phyloP scores from a whole-genome alignment of 2,888 invertebrate genomes.

The Tillus elongatus region DNA sequence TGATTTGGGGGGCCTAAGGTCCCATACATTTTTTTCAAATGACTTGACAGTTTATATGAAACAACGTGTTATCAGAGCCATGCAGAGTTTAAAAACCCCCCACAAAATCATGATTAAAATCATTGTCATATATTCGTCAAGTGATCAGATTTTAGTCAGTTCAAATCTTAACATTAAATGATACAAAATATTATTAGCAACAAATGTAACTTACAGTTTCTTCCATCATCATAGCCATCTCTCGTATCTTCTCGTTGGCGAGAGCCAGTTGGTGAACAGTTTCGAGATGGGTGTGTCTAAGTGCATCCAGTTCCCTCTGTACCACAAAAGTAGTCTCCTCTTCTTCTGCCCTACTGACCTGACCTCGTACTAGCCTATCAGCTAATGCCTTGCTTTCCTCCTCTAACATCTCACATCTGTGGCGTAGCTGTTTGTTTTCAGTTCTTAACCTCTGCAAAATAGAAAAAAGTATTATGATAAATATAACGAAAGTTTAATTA shows the following conservation, averaged over 20 bases:
- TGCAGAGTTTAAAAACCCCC: too few relatives aligned
- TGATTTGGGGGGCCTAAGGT: too few relatives aligned
- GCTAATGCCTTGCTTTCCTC: conserved; percentile 91
- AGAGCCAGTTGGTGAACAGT: conserved; percentile 82
- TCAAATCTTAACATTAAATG: too few relatives aligned
- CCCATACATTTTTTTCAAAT: too few relatives aligned
- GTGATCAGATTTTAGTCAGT: too few relatives aligned
- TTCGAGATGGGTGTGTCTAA: conserved; percentile 79
- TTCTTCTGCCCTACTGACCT: conserved; percentile 90
- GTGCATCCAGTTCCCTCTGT: conserved; percentile 79
- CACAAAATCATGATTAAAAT: too few relatives aligned
- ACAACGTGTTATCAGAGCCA: too few relatives aligned
- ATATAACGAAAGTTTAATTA: conserved; percentile 1
- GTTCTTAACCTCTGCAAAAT: conserved; percentile 67
- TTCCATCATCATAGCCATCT: conserved; percentile 68
- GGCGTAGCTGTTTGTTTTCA: conserved; percentile 91
- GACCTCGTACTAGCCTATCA: conserved; percentile 83
- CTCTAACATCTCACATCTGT: conserved; percentile 90
- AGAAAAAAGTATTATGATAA: conserved; percentile 10
- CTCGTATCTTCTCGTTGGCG: conserved; percentile 81
- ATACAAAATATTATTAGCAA: conserved; percentile 11
- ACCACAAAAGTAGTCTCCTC: conserved; percentile 81
- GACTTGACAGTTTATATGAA: too few relatives aligned
- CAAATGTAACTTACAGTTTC: conserved; percentile 53
- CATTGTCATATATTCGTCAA: too few relatives aligned